Percentiles rank a stretch among this genome's conserved stretches.
These are phyloP conservation scores for Drosophila kohkoa DNA, from an alignment of 1,140 invertebrate genomes.

Conservation along the genomic window DNA sequence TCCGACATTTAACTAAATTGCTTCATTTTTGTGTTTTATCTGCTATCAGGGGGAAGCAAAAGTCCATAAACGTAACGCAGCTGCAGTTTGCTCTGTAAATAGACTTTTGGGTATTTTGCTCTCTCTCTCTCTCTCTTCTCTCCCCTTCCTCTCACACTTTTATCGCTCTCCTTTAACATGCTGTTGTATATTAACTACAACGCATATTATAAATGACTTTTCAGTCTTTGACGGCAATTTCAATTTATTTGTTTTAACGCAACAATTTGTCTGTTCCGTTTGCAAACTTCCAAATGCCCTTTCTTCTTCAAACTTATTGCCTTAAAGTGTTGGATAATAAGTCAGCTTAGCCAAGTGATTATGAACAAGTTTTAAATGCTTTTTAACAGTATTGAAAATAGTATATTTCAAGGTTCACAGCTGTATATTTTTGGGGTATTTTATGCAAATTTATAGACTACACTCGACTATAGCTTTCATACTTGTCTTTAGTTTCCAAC, in stretches of 20 bases:
- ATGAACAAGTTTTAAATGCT: too few species aligned
- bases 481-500: too few species aligned
- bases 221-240: constrained; percentile 6
- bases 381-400: too few species aligned
- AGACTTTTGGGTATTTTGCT: constrained; percentile 6
- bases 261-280: background rate
- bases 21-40: constrained; percentile 27
- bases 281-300: background rate
- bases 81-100: constrained; percentile 12
- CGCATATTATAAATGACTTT: constrained; percentile 17
- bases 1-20: constrained; percentile 38
- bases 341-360: too few species aligned
- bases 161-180: background rate
- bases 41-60: constrained; percentile 8
- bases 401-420: too few species aligned
- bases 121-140: background rate
- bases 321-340: background rate
- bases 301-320: background rate
- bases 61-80: constrained; percentile 12
- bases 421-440: too few species aligned
- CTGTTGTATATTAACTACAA: constrained; percentile 1
- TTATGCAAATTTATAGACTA: too few species aligned
- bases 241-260: constrained; percentile 5
- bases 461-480: too few species aligned
- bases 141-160: background rate